phyloP scores from a whole-genome alignment of 2,888 invertebrate species.

The Stenotaenia linearis region DNA sequence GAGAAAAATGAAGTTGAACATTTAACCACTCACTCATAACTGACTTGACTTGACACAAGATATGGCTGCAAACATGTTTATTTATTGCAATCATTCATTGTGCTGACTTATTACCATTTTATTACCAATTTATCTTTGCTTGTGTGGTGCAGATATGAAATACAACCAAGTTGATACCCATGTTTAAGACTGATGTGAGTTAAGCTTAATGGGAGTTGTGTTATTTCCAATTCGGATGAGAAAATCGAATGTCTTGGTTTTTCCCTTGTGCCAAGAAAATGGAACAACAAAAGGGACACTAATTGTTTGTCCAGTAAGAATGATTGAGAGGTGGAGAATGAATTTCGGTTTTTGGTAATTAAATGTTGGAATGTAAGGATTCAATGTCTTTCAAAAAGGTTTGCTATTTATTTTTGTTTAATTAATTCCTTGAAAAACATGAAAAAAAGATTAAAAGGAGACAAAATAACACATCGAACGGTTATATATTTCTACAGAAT shows the following conservation, averaged over 20 bases:
- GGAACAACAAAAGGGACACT: background rate
- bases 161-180: background rate
- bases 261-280: background rate
- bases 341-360: no score
- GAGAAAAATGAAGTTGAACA: slow-evolving; percentile 1
- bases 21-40: slow-evolving; percentile 15
- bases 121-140: background rate
- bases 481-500: no score
- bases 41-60: background rate
- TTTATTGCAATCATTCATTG: slow-evolving; percentile 19
- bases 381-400: no score
- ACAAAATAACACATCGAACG: no score
- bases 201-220: background rate
- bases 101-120: slow-evolving; percentile 12
- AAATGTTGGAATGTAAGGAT: no score
- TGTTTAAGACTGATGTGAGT: background rate
- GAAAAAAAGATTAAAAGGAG: no score
- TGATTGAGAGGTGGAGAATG: no score
- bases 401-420: no score
- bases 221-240: background rate
- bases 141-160: background rate
- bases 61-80: background rate
- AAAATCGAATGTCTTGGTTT: background rate
- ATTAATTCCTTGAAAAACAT: no score
- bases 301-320: background rate